Evolutionary conservation across 2,888 invertebrate genomes (phyloP), one percentile per base, ranked within the genome.

Genomic region (Axea sp.): DNA sequence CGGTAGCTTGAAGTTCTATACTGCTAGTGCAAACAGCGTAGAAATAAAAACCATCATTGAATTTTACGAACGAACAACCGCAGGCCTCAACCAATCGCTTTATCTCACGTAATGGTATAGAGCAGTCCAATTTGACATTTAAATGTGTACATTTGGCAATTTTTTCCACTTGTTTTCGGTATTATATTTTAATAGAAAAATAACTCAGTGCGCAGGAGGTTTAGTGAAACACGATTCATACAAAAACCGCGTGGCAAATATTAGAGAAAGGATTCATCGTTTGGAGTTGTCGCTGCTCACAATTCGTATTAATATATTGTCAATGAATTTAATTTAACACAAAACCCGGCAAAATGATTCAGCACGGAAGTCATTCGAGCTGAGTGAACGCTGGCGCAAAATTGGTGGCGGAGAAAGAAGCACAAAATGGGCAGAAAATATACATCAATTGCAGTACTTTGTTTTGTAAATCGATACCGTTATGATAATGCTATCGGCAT

Each of bases 281-380:
- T 69, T 69, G 60, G 64, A 73, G 71, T 43, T 64, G 72, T 73
- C 64, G 41, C 45, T 74, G 71, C 73, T 73, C 74, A 75, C 68
- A 76, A 74, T 77, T 79, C 78, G 77, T 81, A 81, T 82, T 80
- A 80, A 78, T 81, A 80, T 81, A 77, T 76, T 77, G 73, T 75
- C 76, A 74, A 73, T 78, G 76, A 65, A 79, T 80, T 82, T 80
- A 80, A 82, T 83, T 82, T 80, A 69, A 78, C 76, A 78, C 77
- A 78, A 35, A 82, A 80, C 81, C 79, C 79, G 76, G 76, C 73
- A 51, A 68, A 51, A 68, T 73, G 77, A 78, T 78, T 79, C 75
- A 76, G 53, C 71, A 28, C 43, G 65, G 53, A 65, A 47, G 37
- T 73, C 69, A 76, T 78, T 76, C 77, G 77, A 79, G 79, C 78